Base-by-base conservation (phyloP, 92 coral and sea anemone species). In the Porites lobata region DNA sequence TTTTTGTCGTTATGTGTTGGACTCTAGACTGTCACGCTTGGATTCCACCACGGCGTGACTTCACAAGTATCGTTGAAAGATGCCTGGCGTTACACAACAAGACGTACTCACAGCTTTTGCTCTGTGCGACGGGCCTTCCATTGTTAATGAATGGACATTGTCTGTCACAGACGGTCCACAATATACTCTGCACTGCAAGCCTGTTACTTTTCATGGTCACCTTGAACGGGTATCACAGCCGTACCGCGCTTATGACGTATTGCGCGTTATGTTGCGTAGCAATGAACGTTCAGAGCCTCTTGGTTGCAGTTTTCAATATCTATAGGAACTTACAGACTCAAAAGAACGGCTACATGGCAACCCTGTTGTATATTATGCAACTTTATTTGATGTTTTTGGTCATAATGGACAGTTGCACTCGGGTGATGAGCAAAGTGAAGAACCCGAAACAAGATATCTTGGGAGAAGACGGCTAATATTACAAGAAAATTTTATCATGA, bases 271-370 rank as follows among this genome's bases (percentile, higher is more conserved):
- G 72, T 11, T 11, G 52, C 50, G 52, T 84, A 0, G 80, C 15
- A 13, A 64, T 74, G 72, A 84, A 84, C 32, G 87, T 51, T 51
- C 87, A 84, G 62, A 84, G 87, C 73, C 52, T 64, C 32, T 24
- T 75, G 9, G 87, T 84, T 51, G 72, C 87, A 0, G 58, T 84
- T 51, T 84, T 73, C 72, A 62, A 84, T 51, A 65, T 84, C 15
- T 84, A 73, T 72, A 50, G 65, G 80, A 84, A 84, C 38, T 51
- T 84, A 62, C 87, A 73, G 50, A 84, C 87, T 13, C 65, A 84
- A 20, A 21, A 26, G 9, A 20, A 43, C 61, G 80, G 62, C 70
- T 72, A 13, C 50, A 51, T 62, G 24, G 74, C 51, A 52, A 84
- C 87, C 0, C 64, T 74, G 26, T 18, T 84, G 65, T 84, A 84